Evolutionary conservation across 2,888 invertebrate genomes (phyloP), one percentile per base, ranked within the genome.

Genomic region (Operophtera brumata): DNA sequence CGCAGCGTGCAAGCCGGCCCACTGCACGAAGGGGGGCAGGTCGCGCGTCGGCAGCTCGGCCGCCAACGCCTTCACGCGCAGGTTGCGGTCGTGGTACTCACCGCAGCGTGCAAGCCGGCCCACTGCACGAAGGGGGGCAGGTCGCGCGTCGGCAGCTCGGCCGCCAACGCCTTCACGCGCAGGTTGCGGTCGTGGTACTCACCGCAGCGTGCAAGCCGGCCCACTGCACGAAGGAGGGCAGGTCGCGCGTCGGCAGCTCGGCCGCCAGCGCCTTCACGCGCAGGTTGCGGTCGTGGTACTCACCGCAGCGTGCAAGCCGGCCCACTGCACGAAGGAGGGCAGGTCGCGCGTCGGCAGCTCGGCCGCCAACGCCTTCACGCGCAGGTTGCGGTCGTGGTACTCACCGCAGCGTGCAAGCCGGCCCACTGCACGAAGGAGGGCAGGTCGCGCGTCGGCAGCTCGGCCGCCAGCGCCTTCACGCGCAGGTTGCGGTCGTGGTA

Each of bases 271-370:
- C 98, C 88, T 99, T 99, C 54, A 99, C 96, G 64, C 98, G 93
- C 75, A 99, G 91, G 90, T 99, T 99, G 53, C 99, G n/a, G n/a
- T n/a, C n/a, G n/a, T n/a, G n/a, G n/a, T n/a, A 54, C 54, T 63
- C 41, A 56, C 55, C 61, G 66, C 63, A 65, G 67, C 54, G 45
- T 54, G 50, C 70, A 94, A 87, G 66, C 93, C 93, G 63, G 97
- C 96, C 99, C 99, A 99, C 67, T 93, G 93, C 72, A 96, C 91
- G 87, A 99, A 99, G 80, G 96, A 95, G 49, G 94, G 94, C 73
- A 99, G 91, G 76, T 96, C 96, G 61, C 97, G 93, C 13, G 97
- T 97, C 12, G 99, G 98, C 68, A 99, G 93, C 74, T 98, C 97
- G 50, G 95, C 93, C 10, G 97, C 95, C 64, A 97, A 91, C 43